Evolutionary conservation across 2,113 vertebrate genomes (phyloP).

Genomic region (Leiothrix lutea): DNA sequence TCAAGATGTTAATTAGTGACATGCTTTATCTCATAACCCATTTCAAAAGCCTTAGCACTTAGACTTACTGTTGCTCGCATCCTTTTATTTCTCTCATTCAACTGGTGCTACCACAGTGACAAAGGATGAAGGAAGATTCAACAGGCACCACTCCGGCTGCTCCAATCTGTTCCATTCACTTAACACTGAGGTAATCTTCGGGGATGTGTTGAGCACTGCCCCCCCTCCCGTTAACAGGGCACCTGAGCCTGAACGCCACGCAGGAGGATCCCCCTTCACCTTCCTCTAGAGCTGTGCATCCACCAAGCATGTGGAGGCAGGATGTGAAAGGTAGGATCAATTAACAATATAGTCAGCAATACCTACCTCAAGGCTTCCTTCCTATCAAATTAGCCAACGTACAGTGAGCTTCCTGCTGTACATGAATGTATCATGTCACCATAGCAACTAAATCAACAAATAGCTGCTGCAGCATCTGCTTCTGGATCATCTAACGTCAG

Average conservation of each 20-base stretch:
- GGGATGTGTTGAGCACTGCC: constrained; percentile 33
- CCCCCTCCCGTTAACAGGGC: constrained; percentile 7
- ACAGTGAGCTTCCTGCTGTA: constrained; percentile 70
- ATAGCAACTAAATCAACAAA: constrained; percentile 95
- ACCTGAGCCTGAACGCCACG: constrained; percentile 37
- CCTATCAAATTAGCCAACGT: constrained; percentile 74
- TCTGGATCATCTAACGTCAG: constrained; percentile 68
- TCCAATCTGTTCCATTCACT: constrained; percentile 69
- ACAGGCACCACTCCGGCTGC: constrained; percentile 67
- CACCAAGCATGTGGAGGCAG: constrained; percentile 21
- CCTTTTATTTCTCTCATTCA: constrained; percentile 85
- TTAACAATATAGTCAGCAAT: constrained; percentile 75
- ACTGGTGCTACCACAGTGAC: constrained; percentile 76
- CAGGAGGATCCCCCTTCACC: constrained; percentile 4
- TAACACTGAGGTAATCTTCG: constrained; percentile 53
- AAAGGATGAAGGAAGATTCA: constrained; percentile 67
- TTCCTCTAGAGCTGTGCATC: constrained; percentile 12
- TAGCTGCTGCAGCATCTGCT: constrained; percentile 75
- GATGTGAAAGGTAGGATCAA: constrained; percentile 66
- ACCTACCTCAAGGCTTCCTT: constrained; percentile 70
- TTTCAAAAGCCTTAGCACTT: constrained; percentile 61
- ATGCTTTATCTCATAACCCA: constrained; percentile 31
- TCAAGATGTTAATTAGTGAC: constrained; percentile 41
- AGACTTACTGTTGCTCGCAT: constrained; percentile 91
- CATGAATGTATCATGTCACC: constrained; percentile 81